A percentile compares a stretch with the other conserved stretches of the same genome.
Conservation (phyloP, 2,113 vertebrate species). For the Anser cygnoides region DNA sequence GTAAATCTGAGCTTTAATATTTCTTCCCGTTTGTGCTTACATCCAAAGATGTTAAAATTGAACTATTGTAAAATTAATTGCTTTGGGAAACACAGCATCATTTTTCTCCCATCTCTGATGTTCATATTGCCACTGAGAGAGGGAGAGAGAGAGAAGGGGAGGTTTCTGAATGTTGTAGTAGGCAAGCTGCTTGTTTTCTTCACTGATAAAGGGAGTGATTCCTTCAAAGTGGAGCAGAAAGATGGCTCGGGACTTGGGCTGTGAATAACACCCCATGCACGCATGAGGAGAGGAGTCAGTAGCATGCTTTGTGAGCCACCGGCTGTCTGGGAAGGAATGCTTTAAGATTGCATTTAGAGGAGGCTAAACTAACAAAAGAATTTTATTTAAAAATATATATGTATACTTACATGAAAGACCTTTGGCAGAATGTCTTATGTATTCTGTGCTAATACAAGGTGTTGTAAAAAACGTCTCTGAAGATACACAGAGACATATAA, state of each 20-base stretch:
- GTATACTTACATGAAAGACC: background rate
- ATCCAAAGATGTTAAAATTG: conserved; percentile 30
- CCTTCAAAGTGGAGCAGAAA: conserved; percentile 8
- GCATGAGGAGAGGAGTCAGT: background rate
- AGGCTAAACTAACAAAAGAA: background rate
- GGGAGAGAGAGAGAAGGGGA: conserved; percentile 16
- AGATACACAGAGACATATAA: background rate
- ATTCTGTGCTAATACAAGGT: background rate
- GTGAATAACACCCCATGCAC: background rate
- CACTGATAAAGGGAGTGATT: conserved; percentile 54
- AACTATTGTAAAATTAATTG: conserved; percentile 40
- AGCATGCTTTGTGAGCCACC: background rate
- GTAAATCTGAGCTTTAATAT: conserved; percentile 35
- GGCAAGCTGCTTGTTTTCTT: conserved; percentile 66
- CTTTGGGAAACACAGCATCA: background rate
- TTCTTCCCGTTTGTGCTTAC: background rate
- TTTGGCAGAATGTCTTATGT: background rate
- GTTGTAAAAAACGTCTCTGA: background rate
- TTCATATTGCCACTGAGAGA: background rate
- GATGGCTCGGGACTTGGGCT: background rate
- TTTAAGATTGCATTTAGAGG: background rate
- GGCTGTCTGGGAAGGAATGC: background rate
- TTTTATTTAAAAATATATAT: background rate
- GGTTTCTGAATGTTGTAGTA: conserved; percentile 54
- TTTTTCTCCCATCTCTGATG: conserved; percentile 18